These are phyloP conservation scores for Heliconius ismenius DNA, from an alignment of 2,888 invertebrate species.

Conservation along the genomic window DNA sequence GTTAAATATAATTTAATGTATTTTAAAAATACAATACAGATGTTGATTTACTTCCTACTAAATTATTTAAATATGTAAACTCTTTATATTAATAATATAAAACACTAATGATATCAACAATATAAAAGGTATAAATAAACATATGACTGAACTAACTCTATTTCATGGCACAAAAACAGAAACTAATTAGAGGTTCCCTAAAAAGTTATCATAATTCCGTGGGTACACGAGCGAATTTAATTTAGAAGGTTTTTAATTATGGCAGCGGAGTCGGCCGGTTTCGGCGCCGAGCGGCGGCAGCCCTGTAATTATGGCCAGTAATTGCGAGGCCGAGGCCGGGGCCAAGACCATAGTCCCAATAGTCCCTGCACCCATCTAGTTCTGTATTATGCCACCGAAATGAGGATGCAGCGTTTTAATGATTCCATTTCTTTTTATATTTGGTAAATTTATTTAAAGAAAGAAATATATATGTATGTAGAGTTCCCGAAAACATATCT, in stretches of 20 bases:
- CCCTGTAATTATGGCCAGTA: constrained; percentile 82
- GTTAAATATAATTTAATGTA: no score
- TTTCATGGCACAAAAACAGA: constrained; percentile 60
- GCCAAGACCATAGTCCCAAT: constrained; percentile 51
- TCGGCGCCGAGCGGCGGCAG: constrained; percentile 76
- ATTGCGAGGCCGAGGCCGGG: constrained; percentile 72
- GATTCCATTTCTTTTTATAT: constrained; percentile 23
- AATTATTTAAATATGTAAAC: no score
- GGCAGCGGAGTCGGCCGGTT: constrained; percentile 69
- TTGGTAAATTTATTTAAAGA: neutral
- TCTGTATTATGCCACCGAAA: constrained; percentile 60
- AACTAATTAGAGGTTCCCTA: constrained; percentile 79
- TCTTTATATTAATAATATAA: neutral
- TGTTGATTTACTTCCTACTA: no score
- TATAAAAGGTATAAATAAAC: constrained; percentile 21
- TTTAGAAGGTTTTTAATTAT: constrained; percentile 82
- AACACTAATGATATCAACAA: constrained; percentile 23
- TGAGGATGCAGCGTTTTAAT: constrained; percentile 52
- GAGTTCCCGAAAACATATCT: neutral
- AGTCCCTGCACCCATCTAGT: constrained; percentile 56
- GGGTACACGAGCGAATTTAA: constrained; percentile 80
- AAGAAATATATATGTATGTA: neutral
- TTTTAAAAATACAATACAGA: no score
- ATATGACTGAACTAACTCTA: constrained; percentile 48
- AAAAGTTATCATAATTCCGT: constrained; percentile 80